Base-by-base conservation (phyloP, 2,797 vertebrate genomes). In the Leptatherina wallacei region DNA sequence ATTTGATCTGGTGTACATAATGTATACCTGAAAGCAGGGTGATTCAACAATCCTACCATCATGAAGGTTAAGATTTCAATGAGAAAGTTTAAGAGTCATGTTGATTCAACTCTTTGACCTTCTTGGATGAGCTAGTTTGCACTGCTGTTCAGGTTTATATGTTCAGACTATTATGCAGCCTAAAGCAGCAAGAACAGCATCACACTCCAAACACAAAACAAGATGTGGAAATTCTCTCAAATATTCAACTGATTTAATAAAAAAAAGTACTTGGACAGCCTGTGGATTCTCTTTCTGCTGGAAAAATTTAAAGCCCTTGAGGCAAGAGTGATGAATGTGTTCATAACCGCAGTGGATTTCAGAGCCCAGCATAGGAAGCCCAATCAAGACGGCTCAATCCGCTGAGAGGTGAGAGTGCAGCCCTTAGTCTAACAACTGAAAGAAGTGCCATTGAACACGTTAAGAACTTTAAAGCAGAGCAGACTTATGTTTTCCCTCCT, bases 321-420 rank as follows among this genome's bases (percentile, higher is more conserved):
- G 59, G 79, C 36, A 30, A 57, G 57, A 77, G 75, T 86, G 87
- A 89, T 84, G 83, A 85, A 88, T 87, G 71, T 84, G 71, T 73
- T 81, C 77, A 64, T 78, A 80, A 88, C 84, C 69, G 1, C 81
- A 71, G 56, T 27, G 71, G 66, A 73, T 81, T 86, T 87, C 73
- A 67, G 73, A 77, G 81, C 81, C 47, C 30, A 60, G 55, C 71
- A 69, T 64, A 86, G 81, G 71, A 87, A 89, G 78, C 73, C 54
- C 85, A 89, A 89, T 91, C 87, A 2, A 78, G 65, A 55, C 36
- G 18, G 75, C 63, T 78, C 12, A 14, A 40, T 14, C 12, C 13
- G 3, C 13, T 0, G 62, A 69, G 73, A 82, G 87, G 82, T 82
- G 85, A 88, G 75, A 80, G 75, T 8, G 32, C 58, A 65, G 83